A percentile compares a stretch with the other conserved stretches of the same genome.
These are phyloP conservation scores for Hyles vespertilio DNA, from an alignment of 1,140 invertebrate genomes.

Conservation along the genomic window DNA sequence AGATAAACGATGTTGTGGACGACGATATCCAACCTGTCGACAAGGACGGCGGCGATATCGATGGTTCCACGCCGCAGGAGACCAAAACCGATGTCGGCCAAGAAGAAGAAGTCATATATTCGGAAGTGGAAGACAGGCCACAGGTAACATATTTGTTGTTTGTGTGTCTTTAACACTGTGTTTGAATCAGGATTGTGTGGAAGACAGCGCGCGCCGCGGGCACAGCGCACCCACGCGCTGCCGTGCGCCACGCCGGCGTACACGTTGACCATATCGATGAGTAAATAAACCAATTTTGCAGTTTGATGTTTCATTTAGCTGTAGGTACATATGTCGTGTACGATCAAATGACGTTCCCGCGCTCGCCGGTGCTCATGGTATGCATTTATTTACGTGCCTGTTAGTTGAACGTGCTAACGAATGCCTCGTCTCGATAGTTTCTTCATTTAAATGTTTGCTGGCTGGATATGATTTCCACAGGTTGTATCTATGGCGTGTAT, in stretches of 20 bases:
- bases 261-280: neutral
- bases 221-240: neutral
- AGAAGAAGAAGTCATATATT: constrained; percentile 82
- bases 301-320: too few relatives aligned
- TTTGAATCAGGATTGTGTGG: neutral
- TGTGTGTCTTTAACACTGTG: neutral
- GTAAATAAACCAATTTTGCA: too few relatives aligned
- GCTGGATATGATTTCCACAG: neutral
- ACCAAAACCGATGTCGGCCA: constrained; percentile 36
- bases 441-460: neutral
- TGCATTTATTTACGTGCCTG: too few relatives aligned
- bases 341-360: neutral
- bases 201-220: neutral
- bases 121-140: constrained; percentile 77
- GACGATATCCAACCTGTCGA: neutral
- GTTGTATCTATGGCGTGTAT: neutral
- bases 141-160: constrained; percentile 36
- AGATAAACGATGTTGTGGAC: constrained; percentile 1
- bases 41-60: constrained; percentile 3
- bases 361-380: neutral
- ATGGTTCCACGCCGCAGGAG: constrained; percentile 14
- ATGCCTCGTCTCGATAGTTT: neutral
- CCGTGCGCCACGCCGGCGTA: neutral
- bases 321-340: neutral
- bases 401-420: neutral